phyloP scores from a whole-genome alignment of 2,888 invertebrate species.

The Rotaria macrura region DNA sequence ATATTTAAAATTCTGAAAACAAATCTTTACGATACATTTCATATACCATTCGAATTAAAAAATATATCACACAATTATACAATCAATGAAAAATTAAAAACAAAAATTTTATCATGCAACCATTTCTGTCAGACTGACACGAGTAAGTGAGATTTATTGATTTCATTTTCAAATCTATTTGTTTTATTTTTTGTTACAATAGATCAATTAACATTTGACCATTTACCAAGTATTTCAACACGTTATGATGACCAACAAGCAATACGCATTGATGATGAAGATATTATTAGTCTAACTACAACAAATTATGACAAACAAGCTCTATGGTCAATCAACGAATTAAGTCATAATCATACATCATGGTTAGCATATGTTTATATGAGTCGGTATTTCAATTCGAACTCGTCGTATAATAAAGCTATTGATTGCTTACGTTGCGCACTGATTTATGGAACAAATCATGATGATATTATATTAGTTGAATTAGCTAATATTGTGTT shows the following conservation, averaged over 20 bases:
- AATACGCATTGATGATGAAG: not conserved
- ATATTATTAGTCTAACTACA: not conserved
- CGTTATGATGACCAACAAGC: not conserved
- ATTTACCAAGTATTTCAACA: not conserved
- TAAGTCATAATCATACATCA: not conserved
- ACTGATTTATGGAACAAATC: not conserved
- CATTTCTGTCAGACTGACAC: not conserved
- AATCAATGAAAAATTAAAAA: not conserved
- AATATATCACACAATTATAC: not conserved
- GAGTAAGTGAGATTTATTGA: not conserved
- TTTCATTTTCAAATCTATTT: not conserved
- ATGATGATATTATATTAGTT: not conserved
- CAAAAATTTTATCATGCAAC: not conserved
- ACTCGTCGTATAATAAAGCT: not conserved
- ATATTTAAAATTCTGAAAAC: not conserved
- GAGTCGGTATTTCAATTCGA: not conserved
- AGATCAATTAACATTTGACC: not conserved
- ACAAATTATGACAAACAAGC: not conserved
- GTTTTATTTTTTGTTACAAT: not conserved
- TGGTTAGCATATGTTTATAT: not conserved
- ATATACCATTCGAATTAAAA: slow-evolving; percentile 10
- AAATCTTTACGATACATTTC: not conserved
- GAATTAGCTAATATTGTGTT: slow-evolving; percentile 9
- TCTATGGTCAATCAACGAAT: not conserved
- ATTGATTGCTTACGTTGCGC: slow-evolving; percentile 17